These are phyloP conservation scores for Fabriciana adippe DNA, from an alignment of 2,888 invertebrate species.

Conservation along the genomic window DNA sequence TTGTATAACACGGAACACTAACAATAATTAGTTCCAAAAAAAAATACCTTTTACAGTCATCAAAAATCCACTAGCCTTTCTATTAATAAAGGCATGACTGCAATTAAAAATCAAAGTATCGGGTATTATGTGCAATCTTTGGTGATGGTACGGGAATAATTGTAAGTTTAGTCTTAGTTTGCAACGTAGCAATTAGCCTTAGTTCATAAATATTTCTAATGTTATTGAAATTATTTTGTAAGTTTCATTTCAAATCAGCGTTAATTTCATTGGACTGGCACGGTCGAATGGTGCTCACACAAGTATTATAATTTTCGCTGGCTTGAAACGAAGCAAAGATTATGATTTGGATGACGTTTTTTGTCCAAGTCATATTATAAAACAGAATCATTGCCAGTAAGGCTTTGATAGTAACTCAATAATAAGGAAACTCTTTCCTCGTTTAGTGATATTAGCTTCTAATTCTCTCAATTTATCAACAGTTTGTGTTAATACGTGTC, in stretches of 20 bases:
- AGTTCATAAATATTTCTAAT: slow-evolving; percentile 54
- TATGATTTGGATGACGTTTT: slow-evolving; percentile 76
- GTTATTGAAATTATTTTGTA: slow-evolving; percentile 50
- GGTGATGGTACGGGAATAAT: slow-evolving; percentile 85
- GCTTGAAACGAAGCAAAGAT: slow-evolving; percentile 71
- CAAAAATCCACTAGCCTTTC: slow-evolving; percentile 60
- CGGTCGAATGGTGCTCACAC: slow-evolving; percentile 65
- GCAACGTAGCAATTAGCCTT: slow-evolving; percentile 50
- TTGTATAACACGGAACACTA: slow-evolving; percentile 52
- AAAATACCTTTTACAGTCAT: slow-evolving; percentile 79
- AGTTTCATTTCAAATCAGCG: slow-evolving; percentile 79
- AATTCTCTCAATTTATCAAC: slow-evolving; percentile 76
- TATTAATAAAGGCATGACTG: slow-evolving; percentile 69
- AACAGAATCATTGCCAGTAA: slow-evolving; percentile 42
- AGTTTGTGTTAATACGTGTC: slow-evolving; percentile 68
- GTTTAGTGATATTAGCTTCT: slow-evolving; percentile 82
- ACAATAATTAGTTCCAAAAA: slow-evolving; percentile 59
- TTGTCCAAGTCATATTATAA: slow-evolving; percentile 71
- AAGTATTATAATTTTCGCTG: slow-evolving; percentile 55
- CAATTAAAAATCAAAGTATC: slow-evolving; percentile 85
- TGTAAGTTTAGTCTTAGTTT: slow-evolving; percentile 58
- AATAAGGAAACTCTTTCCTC: slow-evolving; percentile 78
- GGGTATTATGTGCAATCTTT: slow-evolving; percentile 93
- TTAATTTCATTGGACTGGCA: slow-evolving; percentile 47
- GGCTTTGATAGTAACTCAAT: slow-evolving; percentile 57